Conservation (phyloP, 2,888 invertebrate genomes). For the Sturmia bella region DNA sequence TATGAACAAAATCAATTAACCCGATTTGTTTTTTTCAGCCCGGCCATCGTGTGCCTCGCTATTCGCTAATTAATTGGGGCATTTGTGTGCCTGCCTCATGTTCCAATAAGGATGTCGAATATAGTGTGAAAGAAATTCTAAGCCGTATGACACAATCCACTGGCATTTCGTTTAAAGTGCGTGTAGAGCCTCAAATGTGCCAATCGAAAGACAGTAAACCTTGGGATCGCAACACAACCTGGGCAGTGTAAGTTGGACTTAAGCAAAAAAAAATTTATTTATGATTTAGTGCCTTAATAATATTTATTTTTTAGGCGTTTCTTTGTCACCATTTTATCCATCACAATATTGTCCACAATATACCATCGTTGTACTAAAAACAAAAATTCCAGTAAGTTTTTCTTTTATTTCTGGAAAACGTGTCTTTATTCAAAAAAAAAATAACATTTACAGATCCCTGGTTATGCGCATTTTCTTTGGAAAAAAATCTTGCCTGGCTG, state of each 20-base stretch:
- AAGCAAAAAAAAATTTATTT: neutral
- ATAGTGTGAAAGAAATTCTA: slow-evolving; percentile 83
- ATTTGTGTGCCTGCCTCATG: slow-evolving; percentile 86
- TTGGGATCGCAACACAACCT: slow-evolving; percentile 82
- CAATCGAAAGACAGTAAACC: slow-evolving; percentile 82
- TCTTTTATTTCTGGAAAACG: too few relatives aligned
- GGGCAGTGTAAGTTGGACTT: slow-evolving; percentile 82
- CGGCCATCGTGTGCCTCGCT: slow-evolving; percentile 87
- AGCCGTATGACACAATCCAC: slow-evolving; percentile 83
- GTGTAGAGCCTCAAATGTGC: slow-evolving; percentile 86
- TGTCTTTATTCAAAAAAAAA: too few relatives aligned
- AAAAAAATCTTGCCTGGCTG: slow-evolving; percentile 84
- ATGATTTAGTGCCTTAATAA: too few relatives aligned
- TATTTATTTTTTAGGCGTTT: slow-evolving; percentile 78
- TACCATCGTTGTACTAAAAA: slow-evolving; percentile 78
- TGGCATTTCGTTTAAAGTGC: slow-evolving; percentile 84
- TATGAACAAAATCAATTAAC: neutral
- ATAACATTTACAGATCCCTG: slow-evolving; percentile 81
- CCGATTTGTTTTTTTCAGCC: slow-evolving; percentile 82
- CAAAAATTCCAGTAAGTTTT: slow-evolving; percentile 76
- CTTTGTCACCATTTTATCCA: slow-evolving; percentile 81
- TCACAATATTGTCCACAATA: slow-evolving; percentile 79
- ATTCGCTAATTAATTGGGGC: slow-evolving; percentile 86
- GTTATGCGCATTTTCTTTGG: slow-evolving; percentile 85
- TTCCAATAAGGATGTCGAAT: slow-evolving; percentile 84